phyloP scores from a whole-genome alignment of 2,888 invertebrate species.

The Hypena proboscidalis region DNA sequence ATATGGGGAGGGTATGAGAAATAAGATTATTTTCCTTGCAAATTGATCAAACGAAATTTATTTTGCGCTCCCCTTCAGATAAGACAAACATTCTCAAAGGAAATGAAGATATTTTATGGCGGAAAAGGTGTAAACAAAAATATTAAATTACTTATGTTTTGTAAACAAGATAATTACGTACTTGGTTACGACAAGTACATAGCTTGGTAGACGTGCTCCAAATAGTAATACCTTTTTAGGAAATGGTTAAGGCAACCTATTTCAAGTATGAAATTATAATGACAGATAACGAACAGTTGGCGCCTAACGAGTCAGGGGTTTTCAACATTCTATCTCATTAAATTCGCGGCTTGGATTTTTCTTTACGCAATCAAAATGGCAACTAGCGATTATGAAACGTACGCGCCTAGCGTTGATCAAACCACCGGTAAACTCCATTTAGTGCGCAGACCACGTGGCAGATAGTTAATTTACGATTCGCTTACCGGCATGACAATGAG shows the following conservation, averaged over 20 bases:
- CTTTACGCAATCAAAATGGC: constrained; percentile 31
- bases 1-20: constrained; percentile 41
- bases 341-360: constrained; percentile 24
- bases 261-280: constrained; percentile 1
- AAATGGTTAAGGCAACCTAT: constrained; percentile 13
- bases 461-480: constrained; percentile 65
- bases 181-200: constrained; percentile 9
- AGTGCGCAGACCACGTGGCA: constrained; percentile 51
- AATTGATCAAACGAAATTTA: constrained; percentile 49
- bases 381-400: constrained; percentile 34
- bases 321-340: constrained; percentile 19
- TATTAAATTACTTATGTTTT: constrained; percentile 17
- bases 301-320: constrained; percentile 16
- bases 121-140: constrained; percentile 21
- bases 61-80: constrained; percentile 32
- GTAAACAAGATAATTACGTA: no score
- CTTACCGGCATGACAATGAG: constrained; percentile 67
- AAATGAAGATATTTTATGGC: constrained; percentile 36
- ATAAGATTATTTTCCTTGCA: constrained; percentile 47
- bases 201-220: constrained; percentile 16
- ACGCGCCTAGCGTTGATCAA: constrained; percentile 41
- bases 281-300: constrained; percentile 11
- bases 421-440: constrained; percentile 51
- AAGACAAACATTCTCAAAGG: constrained; percentile 37
- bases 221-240: constrained; percentile 26